phyloP scores from a whole-genome alignment of 2,797 vertebrate genomes.

The Falco rusticolus region DNA sequence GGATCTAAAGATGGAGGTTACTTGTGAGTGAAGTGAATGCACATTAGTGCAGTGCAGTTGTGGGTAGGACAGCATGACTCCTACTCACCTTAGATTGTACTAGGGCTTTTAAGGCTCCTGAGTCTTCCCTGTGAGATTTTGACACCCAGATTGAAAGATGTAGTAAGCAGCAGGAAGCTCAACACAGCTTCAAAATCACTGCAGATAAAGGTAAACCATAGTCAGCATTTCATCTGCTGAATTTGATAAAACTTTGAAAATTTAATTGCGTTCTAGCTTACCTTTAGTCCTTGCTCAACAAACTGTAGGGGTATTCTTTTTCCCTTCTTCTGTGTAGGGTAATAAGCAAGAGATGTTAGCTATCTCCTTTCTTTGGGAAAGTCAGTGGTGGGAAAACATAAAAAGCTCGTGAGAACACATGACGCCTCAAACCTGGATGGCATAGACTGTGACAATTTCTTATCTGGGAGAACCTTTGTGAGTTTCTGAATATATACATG shows the following conservation, averaged over 20 bases:
- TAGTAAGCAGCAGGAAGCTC: not conserved
- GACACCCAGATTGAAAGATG: not conserved
- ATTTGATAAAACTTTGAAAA: not conserved
- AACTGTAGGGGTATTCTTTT: not conserved
- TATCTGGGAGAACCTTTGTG: not conserved
- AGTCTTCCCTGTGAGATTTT: not conserved
- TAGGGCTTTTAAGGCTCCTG: not conserved
- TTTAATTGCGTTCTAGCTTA: not conserved
- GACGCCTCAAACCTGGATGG: not conserved
- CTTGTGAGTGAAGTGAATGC: not conserved
- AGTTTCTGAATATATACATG: not conserved
- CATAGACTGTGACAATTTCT: not conserved
- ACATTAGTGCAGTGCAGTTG: rapidly evolving
- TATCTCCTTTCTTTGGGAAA: not conserved
- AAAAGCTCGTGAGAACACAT: not conserved
- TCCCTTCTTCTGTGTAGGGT: not conserved
- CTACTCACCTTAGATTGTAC: not conserved
- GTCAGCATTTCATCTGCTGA: not conserved
- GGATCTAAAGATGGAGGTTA: not conserved
- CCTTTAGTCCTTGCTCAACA: not conserved
- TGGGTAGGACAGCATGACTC: not conserved
- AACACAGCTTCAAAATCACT: not conserved
- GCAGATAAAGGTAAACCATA: not conserved
- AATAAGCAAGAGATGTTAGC: not conserved
- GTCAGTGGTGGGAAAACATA: not conserved